These are phyloP conservation scores for Brachionichthys hirsutus DNA, from an alignment of 2,113 vertebrate species.

Conservation along the genomic window DNA sequence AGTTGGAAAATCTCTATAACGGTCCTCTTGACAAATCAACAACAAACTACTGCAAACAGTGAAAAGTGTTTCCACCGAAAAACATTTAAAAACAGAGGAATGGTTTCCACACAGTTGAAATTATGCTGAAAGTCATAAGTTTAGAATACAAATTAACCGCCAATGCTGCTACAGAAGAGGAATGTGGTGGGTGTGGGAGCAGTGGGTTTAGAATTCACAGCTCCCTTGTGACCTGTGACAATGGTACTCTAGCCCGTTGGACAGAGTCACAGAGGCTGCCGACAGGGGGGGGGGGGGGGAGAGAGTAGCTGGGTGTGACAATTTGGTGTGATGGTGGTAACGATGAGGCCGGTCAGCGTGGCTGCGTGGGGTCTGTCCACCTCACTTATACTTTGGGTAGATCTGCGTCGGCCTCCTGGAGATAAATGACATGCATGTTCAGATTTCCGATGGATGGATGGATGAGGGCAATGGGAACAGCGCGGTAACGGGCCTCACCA, in stretches of 20 bases:
- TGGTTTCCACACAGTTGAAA: conserved; percentile 61
- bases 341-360: conserved; percentile 47
- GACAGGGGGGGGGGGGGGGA: conserved; percentile 40
- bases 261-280: conserved; percentile 30
- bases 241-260: conserved; percentile 22
- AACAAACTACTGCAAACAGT: conserved; percentile 64
- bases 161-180: conserved; percentile 59
- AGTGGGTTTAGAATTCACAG: conserved; percentile 53
- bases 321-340: conserved; percentile 49
- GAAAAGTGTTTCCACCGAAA: conserved; percentile 66
- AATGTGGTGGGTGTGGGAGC: conserved; percentile 65
- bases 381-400: conserved; percentile 66
- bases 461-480: background rate
- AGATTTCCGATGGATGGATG: background rate
- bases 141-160: conserved; percentile 51
- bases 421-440: conserved; percentile 14
- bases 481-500: conserved; percentile 28
- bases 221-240: conserved; percentile 40
- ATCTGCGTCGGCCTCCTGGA: conserved; percentile 68
- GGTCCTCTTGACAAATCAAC: conserved; percentile 66
- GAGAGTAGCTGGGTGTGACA: conserved; percentile 43
- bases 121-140: conserved; percentile 45
- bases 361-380: conserved; percentile 35
- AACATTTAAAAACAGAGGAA: conserved; percentile 66
- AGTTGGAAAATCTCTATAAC: conserved; percentile 49